Base-by-base conservation (phyloP, 2,888 invertebrate species). In the Tethea ocularis region DNA sequence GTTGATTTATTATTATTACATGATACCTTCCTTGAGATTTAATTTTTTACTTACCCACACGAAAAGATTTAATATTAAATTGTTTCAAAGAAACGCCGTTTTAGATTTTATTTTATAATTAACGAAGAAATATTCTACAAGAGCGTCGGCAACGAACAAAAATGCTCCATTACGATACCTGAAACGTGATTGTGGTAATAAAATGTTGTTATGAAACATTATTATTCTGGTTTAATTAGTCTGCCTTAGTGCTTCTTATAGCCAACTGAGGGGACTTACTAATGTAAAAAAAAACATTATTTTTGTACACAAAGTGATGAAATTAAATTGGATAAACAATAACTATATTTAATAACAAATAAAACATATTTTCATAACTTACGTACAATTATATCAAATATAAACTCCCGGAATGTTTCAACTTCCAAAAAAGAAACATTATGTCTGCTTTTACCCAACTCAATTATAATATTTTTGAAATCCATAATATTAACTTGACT, bases 161-260 rank as follows among this genome's bases (percentile, higher is more conserved):
- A 33, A 13, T 54, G 54, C 7, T 54, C 22, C 22, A 36, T 33
- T 17, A 20, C 53, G 53, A 29, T 24, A 33, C 33, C 22, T 54
- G 33, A 54, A 54, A 54, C 54, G 54, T 54, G 54, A 54, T 22
- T 54, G 36, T 15, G 54, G 54, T 54, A 26, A 33, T 54, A 36
- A 54, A 46, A 46, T 36, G 15, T 36, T 33, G 11, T n/a, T 36
- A 33, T 13, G 13, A 54, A 33, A 13, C n/a, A 33, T 1, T 33
- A 33, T 53, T 33, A 33, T 33, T 53, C 15, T 11, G 5, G n/a
- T 29, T 53, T 53, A 53, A 53, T 33, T 33, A 22, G 22, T 20
- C 20, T 22, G 0, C 20, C 10, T 36, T 17, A 11, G 33, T 20
- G 33, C 53, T 33, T 10, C 6, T 10, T 29, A 8, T 17, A 41